Base-by-base conservation (phyloP, 1,140 invertebrate genomes). In the Euura saliciscinereae region DNA sequence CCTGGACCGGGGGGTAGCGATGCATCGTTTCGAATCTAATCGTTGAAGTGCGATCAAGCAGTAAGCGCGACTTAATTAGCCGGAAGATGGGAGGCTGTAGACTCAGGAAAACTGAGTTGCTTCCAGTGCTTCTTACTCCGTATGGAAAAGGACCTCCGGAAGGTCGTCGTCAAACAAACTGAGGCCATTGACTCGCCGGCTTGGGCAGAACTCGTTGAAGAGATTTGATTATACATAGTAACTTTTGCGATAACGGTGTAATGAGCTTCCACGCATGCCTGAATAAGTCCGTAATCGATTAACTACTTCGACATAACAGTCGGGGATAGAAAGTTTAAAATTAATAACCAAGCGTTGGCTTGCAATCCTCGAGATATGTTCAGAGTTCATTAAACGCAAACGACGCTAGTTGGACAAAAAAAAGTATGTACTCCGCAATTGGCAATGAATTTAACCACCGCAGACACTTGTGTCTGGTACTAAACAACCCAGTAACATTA, bases 41-140 rank as follows among this genome's bases (percentile, higher is more conserved):
- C 51, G 51, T n/a, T 3, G 51, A 3, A 2, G 3, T 6, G 51
- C 51, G 51, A 59, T 59, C 51, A 59, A 59, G 51, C 3, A 4
- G 51, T 59, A 59, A 59, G 51, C 51, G 51, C 51, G 51, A 59
- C 51, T 59, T 8, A 59, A 59, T 59, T 59, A 59, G 51, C 13
- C 51, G 51, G 2, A 4, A 6, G 51, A 59, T 59, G 28, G 28
- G 28, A 28, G 28, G 28, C 28, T 28, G 28, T 28, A 28, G 28
- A 28, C 28, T 0, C 28, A 28, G 28, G 28, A 28, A 28, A 28
- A 28, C 28, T 28, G 28, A 28, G 0, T 28, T 28, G 28, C 28
- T 28, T 28, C 1, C 28, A 28, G 28, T 28, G 28, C 28, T 28
- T 28, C 0, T 28, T 28, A 28, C 28, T 28, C 28, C 10, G 8